These are phyloP conservation scores for Lanistes nyassanus DNA, from an alignment of 1,140 invertebrate genomes.

Conservation along the genomic window DNA sequence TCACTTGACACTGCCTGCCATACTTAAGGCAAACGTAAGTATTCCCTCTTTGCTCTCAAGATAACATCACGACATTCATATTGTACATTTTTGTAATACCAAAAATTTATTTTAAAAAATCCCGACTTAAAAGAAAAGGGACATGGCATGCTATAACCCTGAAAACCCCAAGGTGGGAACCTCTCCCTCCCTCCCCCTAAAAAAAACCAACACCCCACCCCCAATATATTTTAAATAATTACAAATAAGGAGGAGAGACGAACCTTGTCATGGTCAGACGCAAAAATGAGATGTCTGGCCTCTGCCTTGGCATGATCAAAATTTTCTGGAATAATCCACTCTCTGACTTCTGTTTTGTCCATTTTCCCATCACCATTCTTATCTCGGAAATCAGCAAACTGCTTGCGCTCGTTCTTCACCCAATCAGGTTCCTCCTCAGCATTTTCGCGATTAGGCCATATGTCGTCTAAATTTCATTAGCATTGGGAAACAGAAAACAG, in stretches of 20 bases:
- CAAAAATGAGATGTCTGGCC: conserved; percentile 93
- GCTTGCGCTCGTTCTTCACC: conserved; percentile 93
- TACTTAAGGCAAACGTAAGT: too few relatives aligned
- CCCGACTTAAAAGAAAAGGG: too few relatives aligned
- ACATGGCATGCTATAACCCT: too few relatives aligned
- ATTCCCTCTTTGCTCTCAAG: too few relatives aligned
- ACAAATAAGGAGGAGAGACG: conserved; percentile 63
- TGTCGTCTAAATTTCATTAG: conserved; percentile 51
- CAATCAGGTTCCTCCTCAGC: conserved; percentile 89
- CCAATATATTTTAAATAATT: not conserved
- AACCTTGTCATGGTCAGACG: conserved; percentile 87
- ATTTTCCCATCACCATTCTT: conserved; percentile 90
- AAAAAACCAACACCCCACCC: not conserved
- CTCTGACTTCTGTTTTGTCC: conserved; percentile 84
- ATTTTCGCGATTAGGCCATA: conserved; percentile 64
- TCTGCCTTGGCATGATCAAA: conserved; percentile 98
- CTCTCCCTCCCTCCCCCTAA: not conserved
- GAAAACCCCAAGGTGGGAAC: too few relatives aligned
- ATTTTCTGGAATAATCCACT: conserved; percentile 95
- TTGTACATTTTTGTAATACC: too few relatives aligned
- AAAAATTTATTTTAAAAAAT: too few relatives aligned
- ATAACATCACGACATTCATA: too few relatives aligned
- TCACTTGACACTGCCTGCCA: too few relatives aligned
- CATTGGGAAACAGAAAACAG: not conserved
- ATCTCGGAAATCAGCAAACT: conserved; percentile 81